Percentiles rank a stretch among this genome's conserved stretches.
These are phyloP conservation scores for Cecidostiba fungosa DNA, from an alignment of 2,888 invertebrate genomes.

Conservation along the genomic window DNA sequence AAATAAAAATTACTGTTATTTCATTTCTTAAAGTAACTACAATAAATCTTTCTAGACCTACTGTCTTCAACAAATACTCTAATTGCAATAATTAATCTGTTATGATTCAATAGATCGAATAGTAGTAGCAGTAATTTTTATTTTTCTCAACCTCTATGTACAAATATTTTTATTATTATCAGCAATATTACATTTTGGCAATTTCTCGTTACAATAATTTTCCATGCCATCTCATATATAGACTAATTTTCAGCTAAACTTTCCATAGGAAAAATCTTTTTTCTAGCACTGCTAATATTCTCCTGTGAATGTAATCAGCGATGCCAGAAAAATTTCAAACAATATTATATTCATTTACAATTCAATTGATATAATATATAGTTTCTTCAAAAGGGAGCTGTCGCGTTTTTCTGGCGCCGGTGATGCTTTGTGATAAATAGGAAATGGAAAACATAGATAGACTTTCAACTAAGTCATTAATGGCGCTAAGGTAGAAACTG, in stretches of 20 bases:
- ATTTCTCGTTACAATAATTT: conserved; percentile 52
- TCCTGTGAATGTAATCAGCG: conserved; percentile 48
- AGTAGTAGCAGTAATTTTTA: conserved; percentile 54
- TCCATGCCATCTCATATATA: conserved; percentile 27
- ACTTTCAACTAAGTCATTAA: conserved; percentile 50
- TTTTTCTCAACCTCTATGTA: conserved; percentile 46
- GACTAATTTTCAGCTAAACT: conserved; percentile 55
- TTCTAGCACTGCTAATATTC: conserved; percentile 58
- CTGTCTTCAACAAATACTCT: conserved; percentile 34
- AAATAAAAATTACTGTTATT: conserved; percentile 38
- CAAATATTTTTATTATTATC: conserved; percentile 40
- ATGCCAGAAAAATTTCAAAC: conserved; percentile 58
- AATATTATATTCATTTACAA: conserved; percentile 52
- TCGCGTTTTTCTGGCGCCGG: conserved; percentile 27
- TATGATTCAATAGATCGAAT: conserved; percentile 39
- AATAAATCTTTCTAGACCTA: conserved; percentile 24
- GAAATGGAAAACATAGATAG: conserved; percentile 38
- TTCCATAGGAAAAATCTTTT: conserved; percentile 64
- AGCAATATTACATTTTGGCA: conserved; percentile 57
- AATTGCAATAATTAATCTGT: conserved; percentile 25
- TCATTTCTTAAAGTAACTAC: conserved; percentile 18
- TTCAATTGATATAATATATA: conserved; percentile 35
- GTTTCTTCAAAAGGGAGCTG: conserved; percentile 12
- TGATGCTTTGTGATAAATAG: conserved; percentile 39
- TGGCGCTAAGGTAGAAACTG: conserved; percentile 58